Conservation (phyloP, 2,797 vertebrate species). For the Moxostoma hubbsi region DNA sequence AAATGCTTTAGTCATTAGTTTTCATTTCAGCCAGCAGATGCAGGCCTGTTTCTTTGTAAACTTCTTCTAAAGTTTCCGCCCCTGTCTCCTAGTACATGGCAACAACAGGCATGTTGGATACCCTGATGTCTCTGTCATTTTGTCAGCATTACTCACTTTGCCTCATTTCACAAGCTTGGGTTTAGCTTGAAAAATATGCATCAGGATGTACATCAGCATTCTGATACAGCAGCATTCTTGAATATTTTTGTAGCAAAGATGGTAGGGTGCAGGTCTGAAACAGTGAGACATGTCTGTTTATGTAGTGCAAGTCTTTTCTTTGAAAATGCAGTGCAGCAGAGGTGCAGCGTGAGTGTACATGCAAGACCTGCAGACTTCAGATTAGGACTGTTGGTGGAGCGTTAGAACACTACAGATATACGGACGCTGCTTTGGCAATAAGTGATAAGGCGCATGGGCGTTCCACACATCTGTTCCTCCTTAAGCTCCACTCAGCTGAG, state of each 20-base stretch:
- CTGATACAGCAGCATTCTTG: slow-evolving; percentile 1
- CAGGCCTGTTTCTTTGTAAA: slow-evolving; percentile 27
- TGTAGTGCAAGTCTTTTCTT: slow-evolving; percentile 23
- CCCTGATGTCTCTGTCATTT: not conserved
- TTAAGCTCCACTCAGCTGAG: slow-evolving; percentile 67
- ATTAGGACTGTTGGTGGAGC: slow-evolving; percentile 28
- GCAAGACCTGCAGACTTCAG: slow-evolving; percentile 18
- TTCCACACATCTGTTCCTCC: slow-evolving; percentile 73
- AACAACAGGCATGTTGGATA: slow-evolving; percentile 18
- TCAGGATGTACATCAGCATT: not conserved
- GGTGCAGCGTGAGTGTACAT: not conserved
- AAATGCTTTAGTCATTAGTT: slow-evolving; percentile 47
- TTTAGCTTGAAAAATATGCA: slow-evolving; percentile 11
- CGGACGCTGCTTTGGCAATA: slow-evolving; percentile 37
- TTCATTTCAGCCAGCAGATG: slow-evolving; percentile 51
- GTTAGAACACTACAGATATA: slow-evolving; percentile 18
- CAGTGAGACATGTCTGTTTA: not conserved
- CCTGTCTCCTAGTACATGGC: slow-evolving; percentile 42
- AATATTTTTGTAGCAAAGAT: no score
- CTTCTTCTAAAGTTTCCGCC: slow-evolving; percentile 37
- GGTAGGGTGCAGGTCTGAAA: no score
- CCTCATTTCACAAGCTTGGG: slow-evolving; percentile 36
- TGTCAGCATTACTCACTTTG: slow-evolving; percentile 52
- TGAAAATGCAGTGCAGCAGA: slow-evolving; percentile 28
- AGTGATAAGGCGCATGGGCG: slow-evolving; percentile 48